phyloP scores from a whole-genome alignment of 2,888 invertebrate species.

The Parascotia fuliginaria region DNA sequence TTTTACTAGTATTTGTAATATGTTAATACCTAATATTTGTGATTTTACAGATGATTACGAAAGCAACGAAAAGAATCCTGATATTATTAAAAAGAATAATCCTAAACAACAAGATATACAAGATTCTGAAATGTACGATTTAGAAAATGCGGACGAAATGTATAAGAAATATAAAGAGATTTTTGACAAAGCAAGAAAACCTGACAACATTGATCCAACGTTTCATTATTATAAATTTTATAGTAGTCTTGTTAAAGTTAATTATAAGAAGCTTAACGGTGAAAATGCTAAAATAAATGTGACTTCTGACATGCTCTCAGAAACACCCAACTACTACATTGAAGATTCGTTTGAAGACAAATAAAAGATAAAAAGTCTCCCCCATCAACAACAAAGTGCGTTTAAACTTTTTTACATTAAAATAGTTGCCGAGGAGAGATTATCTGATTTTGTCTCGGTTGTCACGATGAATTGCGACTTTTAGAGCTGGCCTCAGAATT shows the following conservation, averaged over 20 bases:
- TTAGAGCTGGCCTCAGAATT: too few species aligned
- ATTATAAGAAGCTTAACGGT: conserved; percentile 51
- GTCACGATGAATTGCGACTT: too few species aligned
- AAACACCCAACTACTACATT: conserved; percentile 47
- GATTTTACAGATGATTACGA: conserved; percentile 43
- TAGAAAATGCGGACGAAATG: conserved; percentile 50
- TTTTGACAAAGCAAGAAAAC: conserved; percentile 41
- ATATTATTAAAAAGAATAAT: neutral
- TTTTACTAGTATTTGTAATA: too few species aligned
- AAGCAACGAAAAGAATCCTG: conserved; percentile 19
- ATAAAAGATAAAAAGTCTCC: neutral
- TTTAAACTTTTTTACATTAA: too few species aligned
- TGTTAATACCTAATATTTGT: neutral
- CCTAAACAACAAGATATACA: conserved; percentile 3
- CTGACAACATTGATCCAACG: conserved; percentile 27
- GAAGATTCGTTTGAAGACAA: conserved; percentile 50
- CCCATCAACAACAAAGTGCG: too few species aligned
- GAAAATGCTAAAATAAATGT: conserved; percentile 35
- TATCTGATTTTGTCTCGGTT: too few species aligned
- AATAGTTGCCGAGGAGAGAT: too few species aligned
- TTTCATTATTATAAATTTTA: conserved; percentile 62
- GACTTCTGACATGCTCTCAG: conserved; percentile 55
- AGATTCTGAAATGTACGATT: conserved; percentile 52
- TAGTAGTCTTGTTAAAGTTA: conserved; percentile 60
- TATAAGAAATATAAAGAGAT: conserved; percentile 47